These are phyloP conservation scores for Psittacula cyanocephala DNA, from an alignment of 2,113 vertebrate species.

Conservation along the genomic window DNA sequence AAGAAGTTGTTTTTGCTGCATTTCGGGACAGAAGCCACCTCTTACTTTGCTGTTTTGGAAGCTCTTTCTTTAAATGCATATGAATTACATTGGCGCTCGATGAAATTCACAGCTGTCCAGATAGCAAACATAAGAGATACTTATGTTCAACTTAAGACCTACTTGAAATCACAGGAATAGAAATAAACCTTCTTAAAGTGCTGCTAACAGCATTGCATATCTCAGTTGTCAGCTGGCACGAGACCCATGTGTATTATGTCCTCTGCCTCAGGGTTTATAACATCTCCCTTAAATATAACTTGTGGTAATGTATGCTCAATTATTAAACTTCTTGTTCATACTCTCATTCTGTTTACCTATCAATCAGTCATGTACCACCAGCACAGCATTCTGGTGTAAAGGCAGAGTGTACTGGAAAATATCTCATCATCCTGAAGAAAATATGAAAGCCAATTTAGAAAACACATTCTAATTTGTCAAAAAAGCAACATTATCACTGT, in stretches of 20 bases:
- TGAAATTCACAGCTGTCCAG: not conserved
- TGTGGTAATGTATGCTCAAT: not conserved
- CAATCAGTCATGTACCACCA: fast-evolving
- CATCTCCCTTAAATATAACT: not conserved
- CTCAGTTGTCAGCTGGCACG: not conserved
- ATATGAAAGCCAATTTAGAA: not conserved
- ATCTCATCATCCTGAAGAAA: not conserved
- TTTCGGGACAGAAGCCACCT: not conserved
- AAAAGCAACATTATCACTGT: not conserved
- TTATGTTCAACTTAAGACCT: not conserved
- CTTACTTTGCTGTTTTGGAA: not conserved
- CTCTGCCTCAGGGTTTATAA: not conserved
- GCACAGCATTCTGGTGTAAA: not conserved
- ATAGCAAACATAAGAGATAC: not conserved
- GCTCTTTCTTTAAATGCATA: not conserved
- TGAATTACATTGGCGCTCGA: not conserved
- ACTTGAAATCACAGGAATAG: not conserved
- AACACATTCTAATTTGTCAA: not conserved
- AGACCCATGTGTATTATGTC: not conserved
- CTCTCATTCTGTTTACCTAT: not conserved
- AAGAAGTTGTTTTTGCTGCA: not conserved
- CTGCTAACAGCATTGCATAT: not conserved
- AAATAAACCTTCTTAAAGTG: not conserved
- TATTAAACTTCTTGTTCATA: not conserved
- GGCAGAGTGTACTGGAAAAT: not conserved